These are phyloP conservation scores for Erpetoichthys calabaricus DNA, from an alignment of 2,797 vertebrate genomes.

Conservation along the genomic window DNA sequence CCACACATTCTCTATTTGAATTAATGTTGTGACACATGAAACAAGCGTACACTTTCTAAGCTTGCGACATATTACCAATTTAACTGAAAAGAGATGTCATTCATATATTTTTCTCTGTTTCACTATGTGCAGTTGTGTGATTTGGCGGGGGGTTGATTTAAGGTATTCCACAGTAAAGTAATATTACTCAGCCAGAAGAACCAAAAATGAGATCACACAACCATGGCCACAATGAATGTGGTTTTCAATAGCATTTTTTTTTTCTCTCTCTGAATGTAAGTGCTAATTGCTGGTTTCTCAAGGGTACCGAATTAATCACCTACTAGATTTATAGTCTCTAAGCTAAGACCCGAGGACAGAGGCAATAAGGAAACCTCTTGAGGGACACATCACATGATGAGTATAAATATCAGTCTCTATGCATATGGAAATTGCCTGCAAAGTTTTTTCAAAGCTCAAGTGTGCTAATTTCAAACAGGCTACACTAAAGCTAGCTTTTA, in stretches of 20 bases:
- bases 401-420: slow-evolving; percentile 97
- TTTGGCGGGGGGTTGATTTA: slow-evolving; percentile 32
- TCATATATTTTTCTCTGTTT: slow-evolving; percentile 32
- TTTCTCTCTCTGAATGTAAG: slow-evolving; percentile 67
- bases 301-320: slow-evolving; percentile 97
- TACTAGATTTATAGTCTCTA: slow-evolving; percentile 82
- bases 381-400: slow-evolving; percentile 73
- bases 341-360: slow-evolving; percentile 83
- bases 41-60: slow-evolving; percentile 46
- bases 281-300: slow-evolving; percentile 77
- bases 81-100: slow-evolving; percentile 37
- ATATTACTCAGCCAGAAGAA: slow-evolving; percentile 36
- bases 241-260: slow-evolving; percentile 59
- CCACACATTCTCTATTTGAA: slow-evolving; percentile 58
- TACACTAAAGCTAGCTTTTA: slow-evolving; percentile 84
- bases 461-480: slow-evolving; percentile 96
- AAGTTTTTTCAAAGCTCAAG: slow-evolving; percentile 87
- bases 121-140: slow-evolving; percentile 49
- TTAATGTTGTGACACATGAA: slow-evolving; percentile 63
- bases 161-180: too few species aligned
- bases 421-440: slow-evolving; percentile 96
- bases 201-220: slow-evolving; percentile 52
- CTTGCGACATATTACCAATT: slow-evolving; percentile 40
- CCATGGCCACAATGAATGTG: slow-evolving; percentile 54
- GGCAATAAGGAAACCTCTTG: slow-evolving; percentile 96